A percentile compares a stretch with the other conserved stretches of the same genome.
Evolutionary conservation across 1,140 invertebrate species (phyloP).

Genomic region (Scaptomyza graminum): DNA sequence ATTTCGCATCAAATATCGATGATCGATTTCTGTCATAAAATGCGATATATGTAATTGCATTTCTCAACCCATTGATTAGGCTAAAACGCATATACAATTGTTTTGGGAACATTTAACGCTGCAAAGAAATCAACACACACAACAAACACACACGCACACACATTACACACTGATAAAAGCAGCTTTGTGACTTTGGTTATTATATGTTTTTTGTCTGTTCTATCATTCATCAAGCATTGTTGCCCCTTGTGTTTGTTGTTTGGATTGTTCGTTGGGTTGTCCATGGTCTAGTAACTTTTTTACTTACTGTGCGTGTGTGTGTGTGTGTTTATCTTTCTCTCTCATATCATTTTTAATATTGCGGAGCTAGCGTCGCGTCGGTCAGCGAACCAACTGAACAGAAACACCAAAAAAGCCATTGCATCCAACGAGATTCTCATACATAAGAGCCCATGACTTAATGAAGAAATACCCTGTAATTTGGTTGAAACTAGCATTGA

Average conservation of each 20-base stretch:
- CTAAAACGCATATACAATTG: no score
- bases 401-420: no score
- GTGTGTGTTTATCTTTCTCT: neutral
- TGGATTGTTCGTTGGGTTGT: slow-evolving; percentile 1
- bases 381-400: slow-evolving; percentile 1
- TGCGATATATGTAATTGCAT: no score
- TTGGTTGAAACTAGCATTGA: no score
- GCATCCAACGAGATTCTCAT: slow-evolving; percentile 14
- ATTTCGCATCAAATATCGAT: no score
- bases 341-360: slow-evolving; percentile 66
- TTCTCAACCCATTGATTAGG: no score
- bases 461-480: neutral
- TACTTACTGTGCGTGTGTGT: slow-evolving; percentile 13
- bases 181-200: slow-evolving; percentile 1
- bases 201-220: no score
- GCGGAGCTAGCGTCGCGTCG: slow-evolving; percentile 31
- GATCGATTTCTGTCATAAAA: no score
- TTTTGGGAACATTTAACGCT: no score
- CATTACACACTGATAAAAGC: neutral
- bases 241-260: slow-evolving; percentile 1
- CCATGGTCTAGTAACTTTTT: slow-evolving; percentile 48
- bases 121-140: no score
- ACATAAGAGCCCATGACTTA: no score
- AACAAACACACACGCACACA: neutral
- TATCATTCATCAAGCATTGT: neutral